Evolutionary conservation across 2,113 vertebrate genomes (phyloP).

Genomic region (Sinocyclocheilus anophthalmus): DNA sequence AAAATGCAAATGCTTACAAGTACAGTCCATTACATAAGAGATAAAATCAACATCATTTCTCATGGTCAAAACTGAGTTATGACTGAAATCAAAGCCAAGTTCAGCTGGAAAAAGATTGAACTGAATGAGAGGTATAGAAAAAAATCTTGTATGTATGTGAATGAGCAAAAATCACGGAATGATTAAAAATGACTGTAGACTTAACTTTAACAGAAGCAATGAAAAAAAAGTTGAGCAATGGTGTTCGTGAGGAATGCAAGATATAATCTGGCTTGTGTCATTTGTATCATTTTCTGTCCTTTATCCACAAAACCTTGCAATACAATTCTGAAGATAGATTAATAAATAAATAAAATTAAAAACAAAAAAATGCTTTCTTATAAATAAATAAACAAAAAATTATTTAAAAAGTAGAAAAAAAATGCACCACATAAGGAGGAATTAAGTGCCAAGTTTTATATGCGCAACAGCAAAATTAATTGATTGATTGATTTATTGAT

Average conservation of each 20-base stretch:
- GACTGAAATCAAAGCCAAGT: neutral
- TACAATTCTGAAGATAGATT: too few relatives aligned
- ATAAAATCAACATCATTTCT: neutral
- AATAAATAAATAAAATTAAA: neutral
- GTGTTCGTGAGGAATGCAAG: too few relatives aligned
- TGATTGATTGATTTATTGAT: too few relatives aligned
- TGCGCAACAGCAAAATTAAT: neutral
- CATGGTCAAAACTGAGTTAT: neutral
- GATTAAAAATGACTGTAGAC: neutral
- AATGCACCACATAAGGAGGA: neutral
- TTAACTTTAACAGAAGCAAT: neutral
- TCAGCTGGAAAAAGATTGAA: neutral
- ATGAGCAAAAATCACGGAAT: neutral
- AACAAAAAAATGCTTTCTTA: neutral
- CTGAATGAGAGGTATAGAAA: neutral
- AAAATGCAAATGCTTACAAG: too few relatives aligned
- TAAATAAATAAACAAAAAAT: too few relatives aligned
- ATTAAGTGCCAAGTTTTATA: neutral
- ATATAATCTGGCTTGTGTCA: too few relatives aligned
- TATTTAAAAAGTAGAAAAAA: neutral
- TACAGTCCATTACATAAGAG: neutral
- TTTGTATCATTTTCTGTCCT: too few relatives aligned
- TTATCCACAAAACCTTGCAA: too few relatives aligned
- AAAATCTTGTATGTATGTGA: neutral
- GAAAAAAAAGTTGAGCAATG: neutral